Evolutionary conservation across 2,888 invertebrate species (phyloP).

Genomic region (Drosophila differens): DNA sequence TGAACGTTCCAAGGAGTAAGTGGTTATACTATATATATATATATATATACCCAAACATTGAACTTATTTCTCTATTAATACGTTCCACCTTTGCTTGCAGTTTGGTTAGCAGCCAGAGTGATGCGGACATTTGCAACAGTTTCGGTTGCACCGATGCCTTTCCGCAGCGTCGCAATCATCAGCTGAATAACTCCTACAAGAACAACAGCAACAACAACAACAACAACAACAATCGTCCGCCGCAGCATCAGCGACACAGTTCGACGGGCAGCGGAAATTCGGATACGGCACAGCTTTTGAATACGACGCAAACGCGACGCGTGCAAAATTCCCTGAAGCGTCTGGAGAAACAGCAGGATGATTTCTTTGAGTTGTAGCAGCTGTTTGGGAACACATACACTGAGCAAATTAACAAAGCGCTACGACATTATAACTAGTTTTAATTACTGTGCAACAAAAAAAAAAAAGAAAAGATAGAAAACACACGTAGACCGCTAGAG

Average conservation of each 20-base stretch:
- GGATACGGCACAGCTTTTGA: constrained; percentile 85
- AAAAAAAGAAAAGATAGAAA: neutral
- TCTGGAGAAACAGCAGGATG: constrained; percentile 94
- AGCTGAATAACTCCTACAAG: constrained; percentile 83
- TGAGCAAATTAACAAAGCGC: constrained; percentile 24
- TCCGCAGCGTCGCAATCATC: constrained; percentile 75
- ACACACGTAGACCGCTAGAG: constrained; percentile 1
- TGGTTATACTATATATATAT: constrained; percentile 68
- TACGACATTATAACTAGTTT: constrained; percentile 51
- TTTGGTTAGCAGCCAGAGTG: constrained; percentile 83
- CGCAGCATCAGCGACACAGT: constrained; percentile 82
- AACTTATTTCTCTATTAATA: neutral
- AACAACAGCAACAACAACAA: constrained; percentile 71
- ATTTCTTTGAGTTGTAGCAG: constrained; percentile 96
- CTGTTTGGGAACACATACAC: constrained; percentile 41
- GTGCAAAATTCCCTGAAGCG: constrained; percentile 93
- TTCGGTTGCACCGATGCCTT: constrained; percentile 73
- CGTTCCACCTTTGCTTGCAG: constrained; percentile 48
- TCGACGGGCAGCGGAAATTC: constrained; percentile 86
- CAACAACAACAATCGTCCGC: constrained; percentile 70
- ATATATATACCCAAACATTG: too few relatives aligned
- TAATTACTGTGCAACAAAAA: constrained; percentile 35
- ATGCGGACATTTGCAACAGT: constrained; percentile 81
- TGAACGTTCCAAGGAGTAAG: constrained; percentile 94
- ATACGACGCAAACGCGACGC: constrained; percentile 92